Percentiles rank a stretch among this genome's conserved stretches.
Evolutionary conservation across 2,113 vertebrate species (phyloP).

Genomic region (Podarcis muralis): DNA sequence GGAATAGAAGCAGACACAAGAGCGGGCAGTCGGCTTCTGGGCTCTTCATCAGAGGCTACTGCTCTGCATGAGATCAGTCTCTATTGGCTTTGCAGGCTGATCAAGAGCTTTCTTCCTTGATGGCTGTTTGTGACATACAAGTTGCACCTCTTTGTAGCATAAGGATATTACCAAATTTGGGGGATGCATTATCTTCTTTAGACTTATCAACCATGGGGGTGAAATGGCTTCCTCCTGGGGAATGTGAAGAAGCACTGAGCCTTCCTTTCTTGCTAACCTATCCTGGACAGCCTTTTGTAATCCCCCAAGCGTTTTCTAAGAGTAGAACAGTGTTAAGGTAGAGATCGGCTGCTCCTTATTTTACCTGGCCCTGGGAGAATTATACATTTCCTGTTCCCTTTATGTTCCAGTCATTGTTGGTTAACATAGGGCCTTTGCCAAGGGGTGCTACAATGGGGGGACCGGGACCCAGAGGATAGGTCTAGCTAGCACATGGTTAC

Average conservation of each 20-base stretch:
- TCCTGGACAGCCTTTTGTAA: not conserved
- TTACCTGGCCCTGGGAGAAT: not conserved
- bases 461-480: not conserved
- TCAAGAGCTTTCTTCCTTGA: not conserved
- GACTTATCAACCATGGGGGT: not conserved
- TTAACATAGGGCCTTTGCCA: not conserved
- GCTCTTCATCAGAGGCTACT: constrained; percentile 18
- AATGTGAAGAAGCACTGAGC: not conserved
- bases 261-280: not conserved
- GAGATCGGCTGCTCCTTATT: not conserved
- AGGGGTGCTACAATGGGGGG: not conserved
- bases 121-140: constrained; percentile 3
- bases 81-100: constrained; percentile 51
- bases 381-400: not conserved
- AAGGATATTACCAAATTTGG: not conserved
- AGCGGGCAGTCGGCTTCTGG: constrained; percentile 49
- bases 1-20: constrained; percentile 52
- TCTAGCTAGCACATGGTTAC: not conserved
- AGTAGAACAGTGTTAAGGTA: not conserved
- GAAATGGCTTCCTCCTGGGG: not conserved
- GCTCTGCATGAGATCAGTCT: not conserved
- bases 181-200: not conserved
- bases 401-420: not conserved
- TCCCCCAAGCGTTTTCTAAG: not conserved
- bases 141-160: not conserved